phyloP scores from a whole-genome alignment of 1,140 invertebrate genomes.

The Harlomillsia oculata region DNA sequence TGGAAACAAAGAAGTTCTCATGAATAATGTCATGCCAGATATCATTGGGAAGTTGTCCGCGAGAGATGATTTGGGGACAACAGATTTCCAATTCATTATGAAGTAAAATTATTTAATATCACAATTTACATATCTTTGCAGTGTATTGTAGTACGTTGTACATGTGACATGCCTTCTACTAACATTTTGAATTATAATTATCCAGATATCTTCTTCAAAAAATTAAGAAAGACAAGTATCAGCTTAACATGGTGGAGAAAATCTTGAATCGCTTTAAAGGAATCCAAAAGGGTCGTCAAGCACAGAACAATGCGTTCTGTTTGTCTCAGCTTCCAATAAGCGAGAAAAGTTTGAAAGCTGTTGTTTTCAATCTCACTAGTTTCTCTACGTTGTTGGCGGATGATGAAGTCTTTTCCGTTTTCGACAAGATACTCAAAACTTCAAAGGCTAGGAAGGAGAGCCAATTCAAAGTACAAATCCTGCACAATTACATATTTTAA shows the following conservation, averaged over 20 bases:
- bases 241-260: conserved; percentile 23
- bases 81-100: conserved; percentile 21
- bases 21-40: conserved; percentile 26
- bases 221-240: conserved; percentile 27
- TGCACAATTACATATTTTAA: too few relatives aligned
- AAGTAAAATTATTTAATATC: conserved; percentile 12
- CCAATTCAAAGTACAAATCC: conserved; percentile 25
- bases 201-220: conserved; percentile 13
- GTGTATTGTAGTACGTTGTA: not conserved
- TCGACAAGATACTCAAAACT: conserved; percentile 18
- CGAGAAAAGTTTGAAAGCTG: conserved; percentile 26
- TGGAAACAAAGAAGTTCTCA: conserved; percentile 27
- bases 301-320: conserved; percentile 22
- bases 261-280: conserved; percentile 18
- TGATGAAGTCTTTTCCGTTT: conserved; percentile 11
- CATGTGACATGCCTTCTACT: too few relatives aligned
- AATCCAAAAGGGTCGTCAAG: not conserved
- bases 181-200: too few relatives aligned
- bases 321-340: conserved; percentile 19
- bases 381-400: conserved; percentile 25
- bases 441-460: conserved; percentile 4
- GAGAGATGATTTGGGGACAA: conserved; percentile 12
- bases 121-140: not conserved
- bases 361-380: conserved; percentile 10
- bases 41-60: conserved; percentile 20